These are phyloP conservation scores for Anoura caudifer DNA, from an alignment of 2,113 vertebrate species.

Conservation along the genomic window DNA sequence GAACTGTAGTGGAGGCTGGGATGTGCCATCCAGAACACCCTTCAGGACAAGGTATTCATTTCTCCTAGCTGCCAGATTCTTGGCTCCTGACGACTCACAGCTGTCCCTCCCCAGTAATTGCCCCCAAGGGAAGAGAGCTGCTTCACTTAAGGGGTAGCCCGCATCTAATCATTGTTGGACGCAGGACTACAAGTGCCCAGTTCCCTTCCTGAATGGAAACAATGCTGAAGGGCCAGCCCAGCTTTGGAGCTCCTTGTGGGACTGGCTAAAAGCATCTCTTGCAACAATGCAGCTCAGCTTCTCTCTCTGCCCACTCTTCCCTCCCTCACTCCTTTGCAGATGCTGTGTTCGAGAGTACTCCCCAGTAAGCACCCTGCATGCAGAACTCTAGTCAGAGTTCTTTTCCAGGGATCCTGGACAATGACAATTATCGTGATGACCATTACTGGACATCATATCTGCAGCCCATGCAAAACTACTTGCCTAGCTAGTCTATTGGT, in stretches of 20 bases:
- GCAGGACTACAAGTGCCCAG: not conserved
- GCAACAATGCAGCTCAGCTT: no score
- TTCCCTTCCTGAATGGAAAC: not conserved
- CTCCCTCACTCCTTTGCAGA: not conserved
- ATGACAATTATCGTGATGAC: not conserved
- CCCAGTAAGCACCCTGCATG: fast-evolving
- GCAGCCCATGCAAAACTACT: not conserved
- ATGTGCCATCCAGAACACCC: not conserved
- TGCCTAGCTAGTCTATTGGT: no score
- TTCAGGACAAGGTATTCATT: not conserved
- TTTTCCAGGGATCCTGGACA: not conserved
- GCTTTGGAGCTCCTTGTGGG: not conserved
- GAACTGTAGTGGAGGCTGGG: not conserved
- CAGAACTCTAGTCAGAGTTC: not conserved
- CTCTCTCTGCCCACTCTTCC: not conserved
- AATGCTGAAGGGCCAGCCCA: not conserved
- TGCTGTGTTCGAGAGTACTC: not conserved
- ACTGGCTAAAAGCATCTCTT: not conserved
- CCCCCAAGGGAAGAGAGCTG: not conserved
- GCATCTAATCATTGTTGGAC: not conserved
- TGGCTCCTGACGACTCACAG: not conserved
- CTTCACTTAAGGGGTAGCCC: not conserved
- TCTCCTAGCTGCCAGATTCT: not conserved
- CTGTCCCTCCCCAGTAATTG: not conserved
- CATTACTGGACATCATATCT: no score